These are phyloP conservation scores for Lethenteron reissneri DNA, from an alignment of 2,113 vertebrate species.

Conservation along the genomic window DNA sequence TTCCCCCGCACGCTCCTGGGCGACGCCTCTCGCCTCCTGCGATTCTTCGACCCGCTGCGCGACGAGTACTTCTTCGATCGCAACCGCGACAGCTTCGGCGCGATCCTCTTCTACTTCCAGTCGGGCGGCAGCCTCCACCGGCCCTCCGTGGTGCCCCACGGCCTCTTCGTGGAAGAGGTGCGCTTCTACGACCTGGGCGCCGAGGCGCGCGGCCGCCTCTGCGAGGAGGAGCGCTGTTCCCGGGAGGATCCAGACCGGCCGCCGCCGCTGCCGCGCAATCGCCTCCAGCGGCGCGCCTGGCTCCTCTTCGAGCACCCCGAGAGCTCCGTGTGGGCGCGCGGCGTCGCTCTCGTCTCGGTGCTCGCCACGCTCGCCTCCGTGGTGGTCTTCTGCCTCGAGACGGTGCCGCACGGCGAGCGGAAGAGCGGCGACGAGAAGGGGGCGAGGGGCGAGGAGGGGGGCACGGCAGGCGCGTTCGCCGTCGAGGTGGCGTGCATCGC, in stretches of 20 bases:
- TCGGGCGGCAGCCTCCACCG: conserved; percentile 4
- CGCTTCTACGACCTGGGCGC: conserved; percentile 1
- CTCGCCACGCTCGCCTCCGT: background rate
- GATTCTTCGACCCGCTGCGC: background rate
- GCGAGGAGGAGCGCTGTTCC: background rate
- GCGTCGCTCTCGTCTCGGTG: background rate
- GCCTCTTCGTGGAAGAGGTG: background rate
- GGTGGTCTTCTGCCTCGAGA: background rate
- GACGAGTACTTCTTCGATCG: background rate
- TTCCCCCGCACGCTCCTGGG: background rate
- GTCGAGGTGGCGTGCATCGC: background rate
- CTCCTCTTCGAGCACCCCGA: background rate
- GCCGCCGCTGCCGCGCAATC: background rate
- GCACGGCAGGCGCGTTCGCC: background rate
- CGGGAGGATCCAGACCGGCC: background rate
- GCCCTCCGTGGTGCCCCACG: background rate
- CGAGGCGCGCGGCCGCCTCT: background rate
- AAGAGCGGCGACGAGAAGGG: too few species aligned
- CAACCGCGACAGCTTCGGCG: background rate
- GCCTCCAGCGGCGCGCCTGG: background rate
- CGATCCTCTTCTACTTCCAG: conserved; percentile 3
- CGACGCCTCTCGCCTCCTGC: background rate
- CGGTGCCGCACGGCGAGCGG: background rate
- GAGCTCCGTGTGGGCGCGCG: background rate
- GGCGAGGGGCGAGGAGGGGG: background rate